Evolutionary conservation across 1,140 invertebrate genomes (phyloP).

Genomic region (Brachionus asplanchnoidis): DNA sequence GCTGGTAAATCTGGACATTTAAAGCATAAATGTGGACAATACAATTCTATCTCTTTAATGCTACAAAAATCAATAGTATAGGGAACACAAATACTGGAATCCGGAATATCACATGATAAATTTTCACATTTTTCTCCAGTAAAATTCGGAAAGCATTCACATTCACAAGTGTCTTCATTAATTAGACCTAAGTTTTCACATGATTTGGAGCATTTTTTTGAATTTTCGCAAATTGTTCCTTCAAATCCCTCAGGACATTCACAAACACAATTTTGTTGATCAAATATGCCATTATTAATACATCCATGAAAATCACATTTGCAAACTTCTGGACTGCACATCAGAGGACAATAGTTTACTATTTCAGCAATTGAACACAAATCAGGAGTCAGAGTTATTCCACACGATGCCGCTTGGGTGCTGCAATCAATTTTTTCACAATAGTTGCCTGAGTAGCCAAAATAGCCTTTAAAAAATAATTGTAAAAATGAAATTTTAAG

Average conservation of each 20-base stretch:
- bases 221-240: slow-evolving; percentile 7
- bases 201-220: not conserved
- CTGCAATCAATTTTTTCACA: slow-evolving; percentile 20
- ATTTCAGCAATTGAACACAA: not conserved
- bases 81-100: not conserved
- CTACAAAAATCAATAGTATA: not conserved
- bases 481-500: not conserved
- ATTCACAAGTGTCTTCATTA: slow-evolving; percentile 7
- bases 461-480: not conserved
- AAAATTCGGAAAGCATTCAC: slow-evolving; percentile 32
- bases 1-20: not conserved
- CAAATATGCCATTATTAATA: slow-evolving; percentile 18
- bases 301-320: slow-evolving; percentile 28
- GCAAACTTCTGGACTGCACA: not conserved
- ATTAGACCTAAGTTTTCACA: not conserved
- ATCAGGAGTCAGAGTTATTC: not conserved
- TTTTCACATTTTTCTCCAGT: not conserved
- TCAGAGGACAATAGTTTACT: not conserved
- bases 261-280: not conserved
- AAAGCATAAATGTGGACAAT: not conserved
- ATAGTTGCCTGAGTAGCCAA: not conserved
- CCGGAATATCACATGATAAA: not conserved
- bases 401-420: not conserved
- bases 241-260: not conserved
- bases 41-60: not conserved